Conservation (phyloP, 2,113 vertebrate genomes). For the Oryzias javanicus region DNA sequence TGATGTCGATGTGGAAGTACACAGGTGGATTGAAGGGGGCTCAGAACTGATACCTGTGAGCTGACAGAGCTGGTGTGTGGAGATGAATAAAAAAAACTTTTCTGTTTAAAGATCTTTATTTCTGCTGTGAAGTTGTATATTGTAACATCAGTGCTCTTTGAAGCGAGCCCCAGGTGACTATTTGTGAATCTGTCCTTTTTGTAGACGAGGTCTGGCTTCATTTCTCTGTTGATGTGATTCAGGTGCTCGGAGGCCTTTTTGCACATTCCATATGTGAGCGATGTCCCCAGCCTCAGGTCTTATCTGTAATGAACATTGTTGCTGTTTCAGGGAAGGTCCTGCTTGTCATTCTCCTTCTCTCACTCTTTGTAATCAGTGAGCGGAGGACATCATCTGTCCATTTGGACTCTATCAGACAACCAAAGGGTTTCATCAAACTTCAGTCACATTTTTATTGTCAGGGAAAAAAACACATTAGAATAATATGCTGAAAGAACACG, state of each 20-base stretch:
- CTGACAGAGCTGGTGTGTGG: neutral
- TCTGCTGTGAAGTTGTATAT: neutral
- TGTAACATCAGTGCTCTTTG: neutral
- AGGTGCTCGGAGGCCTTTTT: neutral
- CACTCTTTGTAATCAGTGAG: neutral
- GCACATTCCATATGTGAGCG: neutral
- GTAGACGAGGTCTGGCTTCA: too few relatives aligned
- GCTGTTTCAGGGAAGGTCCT: neutral
- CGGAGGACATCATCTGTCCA: slow-evolving; percentile 1
- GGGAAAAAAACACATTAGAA: slow-evolving; percentile 3
- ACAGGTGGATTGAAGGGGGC: too few relatives aligned
- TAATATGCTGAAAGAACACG: neutral
- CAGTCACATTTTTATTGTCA: slow-evolving; percentile 3
- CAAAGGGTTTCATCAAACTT: slow-evolving; percentile 1
- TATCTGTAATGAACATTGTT: slow-evolving; percentile 7
- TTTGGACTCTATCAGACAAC: slow-evolving; percentile 1
- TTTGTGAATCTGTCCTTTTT: neutral
- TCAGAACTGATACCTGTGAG: too few relatives aligned
- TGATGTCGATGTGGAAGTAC: too few relatives aligned
- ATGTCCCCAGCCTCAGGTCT: neutral
- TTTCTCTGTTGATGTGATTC: too few relatives aligned
- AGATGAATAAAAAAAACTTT: neutral
- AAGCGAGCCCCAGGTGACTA: neutral
- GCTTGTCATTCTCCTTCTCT: neutral
- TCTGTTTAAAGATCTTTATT: neutral